Conservation (phyloP, 1,140 invertebrate species). For the Brachionus rubens region DNA sequence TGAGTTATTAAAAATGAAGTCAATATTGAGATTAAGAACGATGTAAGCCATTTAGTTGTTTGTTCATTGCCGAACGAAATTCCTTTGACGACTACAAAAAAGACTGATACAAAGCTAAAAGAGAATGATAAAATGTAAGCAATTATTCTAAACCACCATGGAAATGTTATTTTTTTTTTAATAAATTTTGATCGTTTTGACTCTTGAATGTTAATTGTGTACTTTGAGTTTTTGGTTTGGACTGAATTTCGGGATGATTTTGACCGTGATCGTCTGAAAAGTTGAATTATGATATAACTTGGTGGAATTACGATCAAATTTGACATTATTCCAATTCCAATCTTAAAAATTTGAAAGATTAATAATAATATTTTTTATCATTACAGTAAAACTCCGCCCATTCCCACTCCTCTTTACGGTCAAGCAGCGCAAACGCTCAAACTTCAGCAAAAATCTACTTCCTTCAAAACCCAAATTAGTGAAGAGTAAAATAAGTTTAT, state of each 20-base stretch:
- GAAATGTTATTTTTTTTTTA: slow-evolving; percentile 54
- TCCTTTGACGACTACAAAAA: slow-evolving; percentile 64
- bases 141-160: slow-evolving; percentile 62
- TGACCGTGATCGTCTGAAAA: neutral
- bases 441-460: too few relatives aligned
- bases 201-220: too few relatives aligned
- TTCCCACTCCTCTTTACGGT: too few relatives aligned
- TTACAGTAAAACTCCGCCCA: too few relatives aligned
- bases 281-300: slow-evolving; percentile 1
- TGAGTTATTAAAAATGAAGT: slow-evolving; percentile 64
- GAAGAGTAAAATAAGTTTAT: too few relatives aligned
- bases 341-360: too few relatives aligned
- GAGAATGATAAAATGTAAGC: slow-evolving; percentile 62
- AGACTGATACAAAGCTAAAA: slow-evolving; percentile 58
- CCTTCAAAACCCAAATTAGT: too few relatives aligned
- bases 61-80: slow-evolving; percentile 65
- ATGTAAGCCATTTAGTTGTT: slow-evolving; percentile 64
- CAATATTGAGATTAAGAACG: slow-evolving; percentile 64
- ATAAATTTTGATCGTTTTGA: too few relatives aligned
- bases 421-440: too few relatives aligned
- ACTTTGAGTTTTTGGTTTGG: neutral
- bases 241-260: neutral
- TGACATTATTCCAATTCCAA: slow-evolving; percentile 30
- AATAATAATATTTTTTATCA: too few relatives aligned
- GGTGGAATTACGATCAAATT: slow-evolving; percentile 13